A percentile compares a stretch with the other conserved stretches of the same genome.
These are phyloP conservation scores for Zelleria hepariella DNA, from an alignment of 2,888 invertebrate species.

Conservation along the genomic window DNA sequence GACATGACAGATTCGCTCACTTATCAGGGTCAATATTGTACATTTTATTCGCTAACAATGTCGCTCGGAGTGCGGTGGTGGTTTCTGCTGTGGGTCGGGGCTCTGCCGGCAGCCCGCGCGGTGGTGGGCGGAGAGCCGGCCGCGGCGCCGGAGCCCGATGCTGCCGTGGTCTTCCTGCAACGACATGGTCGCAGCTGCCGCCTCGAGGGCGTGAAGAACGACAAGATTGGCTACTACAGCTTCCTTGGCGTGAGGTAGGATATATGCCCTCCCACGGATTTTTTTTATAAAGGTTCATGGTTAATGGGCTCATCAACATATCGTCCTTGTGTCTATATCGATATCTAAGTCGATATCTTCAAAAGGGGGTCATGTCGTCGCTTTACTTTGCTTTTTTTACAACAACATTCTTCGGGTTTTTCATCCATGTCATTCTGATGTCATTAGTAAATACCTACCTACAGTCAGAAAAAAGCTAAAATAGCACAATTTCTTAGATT, in stretches of 20 bases:
- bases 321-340: too few relatives aligned
- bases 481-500: too few relatives aligned
- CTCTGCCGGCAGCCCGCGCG: conserved; percentile 26
- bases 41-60: not conserved
- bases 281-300: too few relatives aligned
- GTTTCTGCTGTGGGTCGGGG: conserved; percentile 18
- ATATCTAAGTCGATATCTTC: too few relatives aligned
- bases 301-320: too few relatives aligned
- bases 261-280: too few relatives aligned
- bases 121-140: conserved; percentile 80
- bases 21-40: not conserved
- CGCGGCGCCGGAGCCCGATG: conserved; percentile 77
- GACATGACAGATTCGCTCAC: not conserved
- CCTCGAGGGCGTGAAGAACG: conserved; percentile 75
- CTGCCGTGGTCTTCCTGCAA: conserved; percentile 78
- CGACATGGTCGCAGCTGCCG: conserved; percentile 74
- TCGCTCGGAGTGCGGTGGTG: conserved; percentile 17
- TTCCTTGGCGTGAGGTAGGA: conserved; percentile 79
- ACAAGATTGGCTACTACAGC: conserved; percentile 74
- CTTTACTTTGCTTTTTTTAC: too few relatives aligned
- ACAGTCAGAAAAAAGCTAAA: too few relatives aligned
- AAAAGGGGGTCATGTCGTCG: too few relatives aligned
- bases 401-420: too few relatives aligned
- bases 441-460: too few relatives aligned
- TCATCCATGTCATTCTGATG: too few relatives aligned